Evolutionary conservation across 2,113 vertebrate species (phyloP).

Genomic region (Callospermophilus lateralis): DNA sequence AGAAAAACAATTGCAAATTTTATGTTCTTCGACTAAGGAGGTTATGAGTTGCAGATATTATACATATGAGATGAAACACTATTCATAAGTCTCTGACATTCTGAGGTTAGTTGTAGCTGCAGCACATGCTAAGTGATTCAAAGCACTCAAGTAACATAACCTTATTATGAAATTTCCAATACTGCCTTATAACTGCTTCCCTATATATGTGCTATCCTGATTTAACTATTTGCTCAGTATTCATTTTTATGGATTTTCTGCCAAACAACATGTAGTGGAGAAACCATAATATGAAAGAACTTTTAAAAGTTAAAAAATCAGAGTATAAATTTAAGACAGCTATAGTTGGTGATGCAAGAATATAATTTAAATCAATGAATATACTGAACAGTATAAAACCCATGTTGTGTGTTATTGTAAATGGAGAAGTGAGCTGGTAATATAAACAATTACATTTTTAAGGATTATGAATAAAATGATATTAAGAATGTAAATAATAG

Average conservation of each 20-base stretch:
- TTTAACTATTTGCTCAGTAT: neutral
- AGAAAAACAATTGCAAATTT: neutral
- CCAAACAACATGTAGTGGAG: neutral
- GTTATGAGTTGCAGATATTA: neutral
- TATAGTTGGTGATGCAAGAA: neutral
- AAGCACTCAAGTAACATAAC: neutral
- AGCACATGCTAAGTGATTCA: neutral
- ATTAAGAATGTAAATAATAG: neutral
- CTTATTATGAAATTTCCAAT: neutral
- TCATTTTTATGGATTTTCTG: neutral
- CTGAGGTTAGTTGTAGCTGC: neutral
- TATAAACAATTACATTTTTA: neutral
- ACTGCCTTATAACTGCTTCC: neutral
- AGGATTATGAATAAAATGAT: neutral
- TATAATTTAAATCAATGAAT: constrained; percentile 16
- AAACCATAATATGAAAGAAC: neutral
- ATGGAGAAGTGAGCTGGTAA: neutral
- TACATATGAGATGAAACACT: neutral
- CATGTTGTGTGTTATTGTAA: neutral
- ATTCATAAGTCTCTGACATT: neutral
- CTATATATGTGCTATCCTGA: neutral
- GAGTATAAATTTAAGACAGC: neutral
- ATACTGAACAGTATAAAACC: neutral
- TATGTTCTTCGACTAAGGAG: neutral
- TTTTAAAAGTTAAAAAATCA: constrained; percentile 22